Evolutionary conservation across 1,140 invertebrate genomes (phyloP).

Genomic region (Mizuhopecten yessoensis): DNA sequence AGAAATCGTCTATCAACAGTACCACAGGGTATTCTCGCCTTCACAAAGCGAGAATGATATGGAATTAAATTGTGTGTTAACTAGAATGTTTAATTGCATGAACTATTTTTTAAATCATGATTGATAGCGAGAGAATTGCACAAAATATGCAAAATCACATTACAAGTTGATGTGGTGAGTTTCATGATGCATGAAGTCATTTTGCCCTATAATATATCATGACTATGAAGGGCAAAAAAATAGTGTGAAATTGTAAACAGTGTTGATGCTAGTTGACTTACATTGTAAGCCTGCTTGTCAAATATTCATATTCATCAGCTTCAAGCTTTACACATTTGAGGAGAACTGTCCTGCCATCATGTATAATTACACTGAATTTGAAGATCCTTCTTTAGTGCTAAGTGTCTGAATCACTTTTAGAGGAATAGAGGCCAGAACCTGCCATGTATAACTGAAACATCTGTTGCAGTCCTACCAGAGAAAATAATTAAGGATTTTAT

Average conservation of each 20-base stretch:
- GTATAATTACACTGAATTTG: neutral
- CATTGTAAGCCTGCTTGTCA: neutral
- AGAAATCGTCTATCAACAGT: constrained; percentile 10
- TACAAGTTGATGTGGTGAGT: neutral
- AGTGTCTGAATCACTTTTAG: neutral
- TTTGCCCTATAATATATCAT: constrained; percentile 1
- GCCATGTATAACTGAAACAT: neutral
- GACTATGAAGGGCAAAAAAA: neutral
- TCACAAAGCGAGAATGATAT: neutral
- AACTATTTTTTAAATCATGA: neutral
- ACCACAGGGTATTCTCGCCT: neutral
- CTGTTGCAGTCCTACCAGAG: too few species aligned
- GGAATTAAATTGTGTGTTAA: neutral
- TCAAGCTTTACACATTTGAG: constrained; percentile 3
- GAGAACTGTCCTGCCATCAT: neutral
- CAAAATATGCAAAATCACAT: neutral
- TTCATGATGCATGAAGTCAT: neutral
- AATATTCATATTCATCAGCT: neutral
- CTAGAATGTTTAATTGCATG: neutral
- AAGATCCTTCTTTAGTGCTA: neutral
- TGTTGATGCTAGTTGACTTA: neutral
- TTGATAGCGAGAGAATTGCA: too few species aligned
- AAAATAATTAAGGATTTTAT: neutral
- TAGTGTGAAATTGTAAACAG: constrained; percentile 5
- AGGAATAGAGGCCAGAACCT: neutral